phyloP scores from a whole-genome alignment of 2,797 vertebrate genomes.

The Sus cebifrons region DNA sequence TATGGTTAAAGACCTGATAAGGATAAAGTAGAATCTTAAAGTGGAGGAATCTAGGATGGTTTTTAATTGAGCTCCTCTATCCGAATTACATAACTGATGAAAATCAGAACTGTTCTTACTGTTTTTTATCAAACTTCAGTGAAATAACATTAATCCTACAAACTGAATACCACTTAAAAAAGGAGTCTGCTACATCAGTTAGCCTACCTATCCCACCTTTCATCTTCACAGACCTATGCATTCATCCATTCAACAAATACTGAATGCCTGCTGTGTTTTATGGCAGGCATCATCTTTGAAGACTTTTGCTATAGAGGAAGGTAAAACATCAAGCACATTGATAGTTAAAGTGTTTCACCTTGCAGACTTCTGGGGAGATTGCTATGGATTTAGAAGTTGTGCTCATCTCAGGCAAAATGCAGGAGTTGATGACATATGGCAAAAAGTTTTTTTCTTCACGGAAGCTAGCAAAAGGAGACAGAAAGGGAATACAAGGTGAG shows the following conservation, averaged over 20 bases:
- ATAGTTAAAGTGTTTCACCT: constrained; percentile 81
- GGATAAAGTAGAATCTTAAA: constrained; percentile 42
- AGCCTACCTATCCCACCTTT: not conserved
- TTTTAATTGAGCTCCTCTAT: constrained; percentile 62
- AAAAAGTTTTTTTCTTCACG: constrained; percentile 79
- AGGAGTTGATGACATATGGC: constrained; percentile 79
- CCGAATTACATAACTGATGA: not conserved
- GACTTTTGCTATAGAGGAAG: constrained; percentile 67
- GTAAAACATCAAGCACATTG: constrained; percentile 76
- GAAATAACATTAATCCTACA: constrained; percentile 47
- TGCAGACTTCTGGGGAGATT: constrained; percentile 82
- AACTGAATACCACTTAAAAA: constrained; percentile 6
- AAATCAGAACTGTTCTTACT: constrained; percentile 57
- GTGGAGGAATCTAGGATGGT: not conserved
- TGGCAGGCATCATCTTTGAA: constrained; percentile 70
- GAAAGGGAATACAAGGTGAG: constrained; percentile 82
- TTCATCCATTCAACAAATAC: constrained; percentile 55
- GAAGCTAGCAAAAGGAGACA: constrained; percentile 84
- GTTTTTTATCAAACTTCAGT: constrained; percentile 50
- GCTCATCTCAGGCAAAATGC: constrained; percentile 81
- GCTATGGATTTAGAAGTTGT: constrained; percentile 84
- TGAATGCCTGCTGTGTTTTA: constrained; percentile 53
- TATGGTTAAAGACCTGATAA: constrained; percentile 19
- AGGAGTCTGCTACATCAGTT: not conserved
- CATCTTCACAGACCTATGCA: constrained; percentile 45